Conservation (phyloP, 2,888 invertebrate species). For the Anoncus sp. region DNA sequence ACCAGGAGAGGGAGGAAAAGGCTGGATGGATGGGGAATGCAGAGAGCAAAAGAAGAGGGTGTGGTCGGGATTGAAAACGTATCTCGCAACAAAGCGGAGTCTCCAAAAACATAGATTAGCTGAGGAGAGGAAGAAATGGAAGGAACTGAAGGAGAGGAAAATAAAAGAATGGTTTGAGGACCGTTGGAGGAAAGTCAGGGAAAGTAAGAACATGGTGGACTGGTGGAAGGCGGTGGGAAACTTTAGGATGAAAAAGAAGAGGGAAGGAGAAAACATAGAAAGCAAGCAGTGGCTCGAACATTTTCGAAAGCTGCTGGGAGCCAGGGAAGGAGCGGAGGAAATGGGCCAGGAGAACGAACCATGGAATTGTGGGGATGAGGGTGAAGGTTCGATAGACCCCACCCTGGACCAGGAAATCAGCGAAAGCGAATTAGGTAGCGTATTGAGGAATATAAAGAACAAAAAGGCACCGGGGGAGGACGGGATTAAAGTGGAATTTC, state of each 20-base stretch:
- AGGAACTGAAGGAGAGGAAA: not conserved
- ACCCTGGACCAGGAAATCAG: not conserved
- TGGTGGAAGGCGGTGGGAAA: constrained; percentile 9
- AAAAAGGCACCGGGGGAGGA: not conserved
- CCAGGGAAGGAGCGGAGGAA: not conserved
- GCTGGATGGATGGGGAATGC: not conserved
- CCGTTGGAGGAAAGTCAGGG: not conserved
- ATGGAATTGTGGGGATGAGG: not conserved
- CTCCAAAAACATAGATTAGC: not conserved
- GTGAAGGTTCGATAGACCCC: not conserved
- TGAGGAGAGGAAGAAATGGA: not conserved
- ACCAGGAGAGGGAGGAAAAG: not conserved
- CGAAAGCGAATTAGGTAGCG: not conserved
- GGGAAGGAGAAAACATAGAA: not conserved
- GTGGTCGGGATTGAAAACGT: not conserved
- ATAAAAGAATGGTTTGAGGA: not conserved
- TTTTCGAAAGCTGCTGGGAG: not conserved
- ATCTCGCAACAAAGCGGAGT: not conserved
- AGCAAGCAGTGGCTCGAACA: not conserved
- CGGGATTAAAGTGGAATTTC: constrained; percentile 1
- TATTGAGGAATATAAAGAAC: not conserved
- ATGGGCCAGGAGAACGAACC: not conserved
- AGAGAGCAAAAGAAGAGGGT: not conserved
- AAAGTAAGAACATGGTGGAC: constrained; percentile 5
- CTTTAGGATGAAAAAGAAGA: not conserved